Evolutionary conservation across 2,797 vertebrate species (phyloP).

Genomic region (Dicrostonyx torquatus): DNA sequence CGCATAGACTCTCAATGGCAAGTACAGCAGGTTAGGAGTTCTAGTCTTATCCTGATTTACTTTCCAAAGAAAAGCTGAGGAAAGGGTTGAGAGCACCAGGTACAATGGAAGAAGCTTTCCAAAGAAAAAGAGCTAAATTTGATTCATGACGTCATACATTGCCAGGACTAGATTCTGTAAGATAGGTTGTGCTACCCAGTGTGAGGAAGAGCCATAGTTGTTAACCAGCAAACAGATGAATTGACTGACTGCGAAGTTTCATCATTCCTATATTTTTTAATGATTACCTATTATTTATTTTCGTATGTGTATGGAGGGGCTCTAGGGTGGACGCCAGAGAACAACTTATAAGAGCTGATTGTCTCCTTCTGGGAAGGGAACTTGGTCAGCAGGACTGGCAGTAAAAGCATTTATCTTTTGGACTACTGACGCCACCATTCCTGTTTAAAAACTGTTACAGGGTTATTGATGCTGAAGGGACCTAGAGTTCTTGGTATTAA

Average conservation of each 20-base stretch:
- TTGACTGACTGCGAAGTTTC: neutral
- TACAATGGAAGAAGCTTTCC: neutral
- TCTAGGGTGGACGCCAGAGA: neutral
- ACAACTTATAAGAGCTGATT: neutral
- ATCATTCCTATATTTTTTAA: neutral
- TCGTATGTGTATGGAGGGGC: neutral
- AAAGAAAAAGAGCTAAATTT: neutral
- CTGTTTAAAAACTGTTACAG: constrained; percentile 7
- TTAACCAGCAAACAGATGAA: neutral
- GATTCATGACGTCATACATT: neutral
- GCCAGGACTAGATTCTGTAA: neutral
- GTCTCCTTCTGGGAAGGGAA: neutral
- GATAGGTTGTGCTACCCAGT: neutral
- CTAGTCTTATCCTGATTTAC: neutral
- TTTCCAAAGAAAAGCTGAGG: neutral
- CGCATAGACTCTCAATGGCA: neutral
- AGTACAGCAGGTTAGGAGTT: too few relatives aligned
- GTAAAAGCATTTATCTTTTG: neutral
- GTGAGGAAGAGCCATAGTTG: neutral
- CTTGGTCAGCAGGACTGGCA: neutral
- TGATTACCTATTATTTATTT: neutral
- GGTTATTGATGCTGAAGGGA: neutral
- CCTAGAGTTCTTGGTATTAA: neutral
- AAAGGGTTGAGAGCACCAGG: neutral
- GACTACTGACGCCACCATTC: neutral